Conservation (phyloP, 1,140 invertebrate genomes). For the Mya arenaria region DNA sequence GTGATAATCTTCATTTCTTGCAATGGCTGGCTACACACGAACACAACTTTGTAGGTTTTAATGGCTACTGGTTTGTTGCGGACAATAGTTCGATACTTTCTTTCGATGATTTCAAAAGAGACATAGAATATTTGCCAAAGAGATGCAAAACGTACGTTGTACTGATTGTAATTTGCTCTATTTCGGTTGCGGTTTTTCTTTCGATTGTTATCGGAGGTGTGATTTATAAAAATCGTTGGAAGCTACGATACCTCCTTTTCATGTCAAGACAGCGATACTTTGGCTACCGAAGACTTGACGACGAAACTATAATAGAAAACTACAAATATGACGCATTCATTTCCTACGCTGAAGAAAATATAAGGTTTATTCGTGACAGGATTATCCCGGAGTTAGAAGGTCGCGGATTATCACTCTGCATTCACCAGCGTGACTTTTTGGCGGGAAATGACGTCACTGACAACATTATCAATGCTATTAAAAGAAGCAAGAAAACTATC, state of each 20-base stretch:
- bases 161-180: neutral
- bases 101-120: neutral
- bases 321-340: slow-evolving; percentile 67
- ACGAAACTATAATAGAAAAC: neutral
- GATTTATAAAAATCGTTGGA: slow-evolving; percentile 42
- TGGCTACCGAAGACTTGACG: neutral
- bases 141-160: neutral
- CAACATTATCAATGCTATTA: slow-evolving; percentile 77
- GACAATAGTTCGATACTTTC: neutral
- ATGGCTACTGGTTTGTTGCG: neutral
- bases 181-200: neutral
- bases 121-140: neutral
- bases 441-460: slow-evolving; percentile 83
- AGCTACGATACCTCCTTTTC: slow-evolving; percentile 23
- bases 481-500: slow-evolving; percentile 84
- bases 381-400: slow-evolving; percentile 58
- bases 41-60: neutral
- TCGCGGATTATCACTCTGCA: slow-evolving; percentile 56
- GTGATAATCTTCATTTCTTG: slow-evolving; percentile 1
- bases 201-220: slow-evolving; percentile 14
- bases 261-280: slow-evolving; percentile 26
- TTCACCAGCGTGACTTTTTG: slow-evolving; percentile 72
- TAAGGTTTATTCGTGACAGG: slow-evolving; percentile 46
- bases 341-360: slow-evolving; percentile 61
- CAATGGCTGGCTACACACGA: slow-evolving; percentile 15